phyloP scores from a whole-genome alignment of 2,113 vertebrate species.

The Rostratula benghalensis region DNA sequence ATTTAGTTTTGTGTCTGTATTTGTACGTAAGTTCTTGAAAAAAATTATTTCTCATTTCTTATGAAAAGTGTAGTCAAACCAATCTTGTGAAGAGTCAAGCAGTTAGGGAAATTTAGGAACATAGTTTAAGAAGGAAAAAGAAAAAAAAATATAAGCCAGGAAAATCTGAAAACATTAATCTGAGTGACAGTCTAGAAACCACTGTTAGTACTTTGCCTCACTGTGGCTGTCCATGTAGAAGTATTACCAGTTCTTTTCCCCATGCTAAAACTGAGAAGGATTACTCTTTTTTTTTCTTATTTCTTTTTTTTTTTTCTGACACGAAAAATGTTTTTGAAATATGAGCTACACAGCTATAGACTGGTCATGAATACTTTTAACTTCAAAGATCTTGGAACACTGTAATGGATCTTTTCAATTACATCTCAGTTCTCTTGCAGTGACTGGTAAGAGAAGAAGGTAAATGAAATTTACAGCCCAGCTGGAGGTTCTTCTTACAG shows the following conservation, averaged over 20 bases:
- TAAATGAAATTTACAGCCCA: not conserved
- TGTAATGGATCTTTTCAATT: not conserved
- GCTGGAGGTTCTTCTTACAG: not conserved
- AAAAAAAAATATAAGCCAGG: not conserved
- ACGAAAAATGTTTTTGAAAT: not conserved
- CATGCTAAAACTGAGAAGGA: not conserved
- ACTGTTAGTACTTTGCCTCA: not conserved
- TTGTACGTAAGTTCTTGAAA: not conserved
- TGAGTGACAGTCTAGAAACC: not conserved
- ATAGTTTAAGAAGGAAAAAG: not conserved
- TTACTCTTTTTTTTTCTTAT: not conserved
- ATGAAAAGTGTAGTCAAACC: not conserved
- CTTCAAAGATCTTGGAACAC: not conserved
- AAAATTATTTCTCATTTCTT: not conserved
- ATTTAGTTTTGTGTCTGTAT: not conserved
- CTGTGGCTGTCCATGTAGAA: not conserved
- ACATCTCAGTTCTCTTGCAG: not conserved
- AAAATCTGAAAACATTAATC: not conserved
- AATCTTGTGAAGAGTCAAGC: not conserved
- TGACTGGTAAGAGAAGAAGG: not conserved
- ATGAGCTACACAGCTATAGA: not conserved
- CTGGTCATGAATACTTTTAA: not conserved
- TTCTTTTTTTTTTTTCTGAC: not conserved
- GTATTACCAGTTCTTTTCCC: not conserved
- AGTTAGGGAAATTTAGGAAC: not conserved